Evolutionary conservation across 2,888 invertebrate genomes (phyloP).

Genomic region (Apotomis betuletana): DNA sequence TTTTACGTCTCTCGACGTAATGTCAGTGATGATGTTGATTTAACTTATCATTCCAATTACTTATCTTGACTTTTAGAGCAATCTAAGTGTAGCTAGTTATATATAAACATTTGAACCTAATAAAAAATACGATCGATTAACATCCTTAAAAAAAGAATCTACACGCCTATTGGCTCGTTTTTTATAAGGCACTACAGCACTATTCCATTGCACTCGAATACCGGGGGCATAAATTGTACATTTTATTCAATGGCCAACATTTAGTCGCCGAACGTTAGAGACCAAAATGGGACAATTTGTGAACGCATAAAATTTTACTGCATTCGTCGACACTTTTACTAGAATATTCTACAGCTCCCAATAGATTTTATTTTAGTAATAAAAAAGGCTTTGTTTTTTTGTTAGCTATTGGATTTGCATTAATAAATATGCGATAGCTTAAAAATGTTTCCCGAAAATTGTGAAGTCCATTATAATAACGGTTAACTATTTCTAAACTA

Average conservation of each 20-base stretch:
- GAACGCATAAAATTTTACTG: slow-evolving; percentile 41
- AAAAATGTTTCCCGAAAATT: not conserved
- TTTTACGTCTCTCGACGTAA: no score
- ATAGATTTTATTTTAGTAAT: slow-evolving; percentile 32
- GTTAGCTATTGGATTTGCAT: not conserved
- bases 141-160: no score
- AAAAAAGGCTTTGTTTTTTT: slow-evolving; percentile 5
- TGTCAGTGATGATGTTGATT: no score
- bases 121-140: no score
- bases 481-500: no score
- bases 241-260: slow-evolving; percentile 41
- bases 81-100: no score
- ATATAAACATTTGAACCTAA: no score
- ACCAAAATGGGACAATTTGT: slow-evolving; percentile 42
- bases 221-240: slow-evolving; percentile 32
- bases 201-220: slow-evolving; percentile 33
- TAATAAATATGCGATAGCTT: not conserved
- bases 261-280: slow-evolving; percentile 40
- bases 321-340: slow-evolving; percentile 38
- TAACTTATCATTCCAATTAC: no score
- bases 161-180: slow-evolving; percentile 3
- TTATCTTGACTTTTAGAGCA: no score
- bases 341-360: slow-evolving; percentile 31
- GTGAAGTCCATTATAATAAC: not conserved
- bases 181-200: slow-evolving; percentile 33